Evolutionary conservation across 2,888 invertebrate genomes (phyloP).

Genomic region (Anticlea derivata): DNA sequence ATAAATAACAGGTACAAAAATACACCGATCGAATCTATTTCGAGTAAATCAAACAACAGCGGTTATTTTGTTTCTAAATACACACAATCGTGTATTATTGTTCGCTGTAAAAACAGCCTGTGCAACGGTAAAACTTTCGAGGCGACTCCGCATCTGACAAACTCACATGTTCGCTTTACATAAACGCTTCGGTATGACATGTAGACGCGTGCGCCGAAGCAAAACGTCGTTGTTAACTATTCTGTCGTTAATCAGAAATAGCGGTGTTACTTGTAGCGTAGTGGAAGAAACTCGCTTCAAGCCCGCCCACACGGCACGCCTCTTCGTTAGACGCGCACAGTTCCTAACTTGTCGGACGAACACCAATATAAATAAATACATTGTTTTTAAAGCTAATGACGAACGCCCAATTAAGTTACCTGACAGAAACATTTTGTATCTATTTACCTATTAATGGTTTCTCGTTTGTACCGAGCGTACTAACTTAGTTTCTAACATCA

Average conservation of each 20-base stretch:
- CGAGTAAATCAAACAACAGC: conserved; percentile 39
- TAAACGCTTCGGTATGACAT: conserved; percentile 45
- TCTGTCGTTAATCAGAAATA: conserved; percentile 60
- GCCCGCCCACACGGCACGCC: conserved; percentile 74
- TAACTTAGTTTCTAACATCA: conserved; percentile 12
- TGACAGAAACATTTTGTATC: conserved; percentile 17
- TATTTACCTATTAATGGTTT: neutral
- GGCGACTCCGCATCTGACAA: conserved; percentile 38
- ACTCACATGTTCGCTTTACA: conserved; percentile 49
- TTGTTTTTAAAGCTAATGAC: conserved; percentile 48
- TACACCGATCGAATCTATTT: conserved; percentile 33
- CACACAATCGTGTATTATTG: conserved; percentile 51
- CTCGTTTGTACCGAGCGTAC: neutral
- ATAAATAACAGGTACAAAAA: conserved; percentile 13
- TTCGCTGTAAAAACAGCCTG: conserved; percentile 54
- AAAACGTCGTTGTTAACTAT: conserved; percentile 60
- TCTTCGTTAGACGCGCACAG: conserved; percentile 62
- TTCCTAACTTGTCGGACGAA: conserved; percentile 58
- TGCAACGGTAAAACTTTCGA: conserved; percentile 51
- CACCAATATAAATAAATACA: conserved; percentile 57
- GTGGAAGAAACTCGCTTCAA: conserved; percentile 70
- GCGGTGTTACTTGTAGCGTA: conserved; percentile 70
- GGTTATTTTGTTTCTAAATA: conserved; percentile 46
- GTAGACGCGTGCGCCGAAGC: conserved; percentile 31
- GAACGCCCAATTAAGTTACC: conserved; percentile 40